Evolutionary conservation across 1,140 invertebrate species (phyloP).

Genomic region (Sitobion miscanthi): DNA sequence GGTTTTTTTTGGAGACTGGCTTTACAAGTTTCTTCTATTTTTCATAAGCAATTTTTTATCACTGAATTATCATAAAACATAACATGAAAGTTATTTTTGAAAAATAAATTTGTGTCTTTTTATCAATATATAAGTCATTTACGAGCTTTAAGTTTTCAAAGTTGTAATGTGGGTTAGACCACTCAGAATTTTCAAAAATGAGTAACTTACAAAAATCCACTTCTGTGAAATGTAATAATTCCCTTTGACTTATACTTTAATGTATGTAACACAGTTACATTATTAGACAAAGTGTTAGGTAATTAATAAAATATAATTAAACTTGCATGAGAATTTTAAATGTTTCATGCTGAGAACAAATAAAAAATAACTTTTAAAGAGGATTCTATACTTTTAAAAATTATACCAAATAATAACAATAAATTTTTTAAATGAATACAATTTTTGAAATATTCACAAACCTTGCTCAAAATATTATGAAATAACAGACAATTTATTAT

Average conservation of each 20-base stretch:
- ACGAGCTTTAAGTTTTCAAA: slow-evolving; percentile 35
- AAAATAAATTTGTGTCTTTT: slow-evolving; percentile 39
- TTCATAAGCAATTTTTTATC: slow-evolving; percentile 29
- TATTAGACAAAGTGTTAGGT: slow-evolving; percentile 32
- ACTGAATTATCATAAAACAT: slow-evolving; percentile 34
- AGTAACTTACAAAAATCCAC: slow-evolving; percentile 40
- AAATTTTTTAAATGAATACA: too few relatives aligned
- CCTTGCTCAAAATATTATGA: too few relatives aligned
- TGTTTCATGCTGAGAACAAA: too few relatives aligned
- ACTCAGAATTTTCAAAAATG: slow-evolving; percentile 31
- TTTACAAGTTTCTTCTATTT: slow-evolving; percentile 19
- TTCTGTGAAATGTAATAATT: neutral
- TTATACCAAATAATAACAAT: too few relatives aligned
- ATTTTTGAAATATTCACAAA: too few relatives aligned
- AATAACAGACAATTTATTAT: too few relatives aligned
- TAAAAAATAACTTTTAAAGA: too few relatives aligned
- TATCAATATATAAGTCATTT: slow-evolving; percentile 37
- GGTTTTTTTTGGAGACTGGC: too few relatives aligned
- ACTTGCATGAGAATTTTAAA: too few relatives aligned
- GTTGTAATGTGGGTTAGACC: slow-evolving; percentile 5
- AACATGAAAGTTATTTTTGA: slow-evolving; percentile 37
- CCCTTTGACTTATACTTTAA: slow-evolving; percentile 30
- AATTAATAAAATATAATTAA: neutral
- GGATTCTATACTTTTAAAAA: too few relatives aligned
- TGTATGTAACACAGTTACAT: slow-evolving; percentile 39